Evolutionary conservation across 53 echinoderm and acorn worm species (phyloP).

Genomic region (Echinometra lucunter): DNA sequence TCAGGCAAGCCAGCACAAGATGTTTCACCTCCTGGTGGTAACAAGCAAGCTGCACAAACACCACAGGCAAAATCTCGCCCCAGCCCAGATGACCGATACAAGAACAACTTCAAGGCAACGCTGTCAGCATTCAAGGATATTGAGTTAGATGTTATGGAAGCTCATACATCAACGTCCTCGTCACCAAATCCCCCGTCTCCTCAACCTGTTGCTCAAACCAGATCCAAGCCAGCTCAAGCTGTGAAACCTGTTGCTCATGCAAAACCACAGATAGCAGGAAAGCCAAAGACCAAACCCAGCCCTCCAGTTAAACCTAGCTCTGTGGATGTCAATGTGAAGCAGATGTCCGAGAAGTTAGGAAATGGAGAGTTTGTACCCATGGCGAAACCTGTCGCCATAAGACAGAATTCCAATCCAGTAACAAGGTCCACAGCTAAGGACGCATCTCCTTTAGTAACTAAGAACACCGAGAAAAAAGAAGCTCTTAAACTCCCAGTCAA

Average conservation of each 20-base stretch:
- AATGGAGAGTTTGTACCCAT: slow-evolving; percentile 4
- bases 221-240: slow-evolving; percentile 41
- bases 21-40: not conserved
- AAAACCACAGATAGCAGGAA: slow-evolving; percentile 63
- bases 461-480: slow-evolving; percentile 31
- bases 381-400: not conserved
- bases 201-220: not conserved
- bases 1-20: slow-evolving; percentile 2
- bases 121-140: slow-evolving; percentile 59
- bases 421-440: not conserved
- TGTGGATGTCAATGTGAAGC: slow-evolving; percentile 34
- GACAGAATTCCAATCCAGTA: slow-evolving; percentile 59
- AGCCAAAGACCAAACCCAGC: slow-evolving; percentile 57
- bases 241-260: slow-evolving; percentile 14
- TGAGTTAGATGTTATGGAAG: slow-evolving; percentile 22
- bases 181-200: not conserved
- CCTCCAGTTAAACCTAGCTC: slow-evolving; percentile 55
- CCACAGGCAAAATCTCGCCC: slow-evolving; percentile 39
- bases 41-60: not conserved
- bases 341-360: not conserved
- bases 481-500: slow-evolving; percentile 51
- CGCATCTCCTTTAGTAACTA: not conserved
- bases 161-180: not conserved
- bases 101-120: slow-evolving; percentile 59
- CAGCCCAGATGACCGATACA: slow-evolving; percentile 52